These are phyloP conservation scores for Peromyscus aztecus DNA, from an alignment of 2,797 vertebrate species.

Conservation along the genomic window DNA sequence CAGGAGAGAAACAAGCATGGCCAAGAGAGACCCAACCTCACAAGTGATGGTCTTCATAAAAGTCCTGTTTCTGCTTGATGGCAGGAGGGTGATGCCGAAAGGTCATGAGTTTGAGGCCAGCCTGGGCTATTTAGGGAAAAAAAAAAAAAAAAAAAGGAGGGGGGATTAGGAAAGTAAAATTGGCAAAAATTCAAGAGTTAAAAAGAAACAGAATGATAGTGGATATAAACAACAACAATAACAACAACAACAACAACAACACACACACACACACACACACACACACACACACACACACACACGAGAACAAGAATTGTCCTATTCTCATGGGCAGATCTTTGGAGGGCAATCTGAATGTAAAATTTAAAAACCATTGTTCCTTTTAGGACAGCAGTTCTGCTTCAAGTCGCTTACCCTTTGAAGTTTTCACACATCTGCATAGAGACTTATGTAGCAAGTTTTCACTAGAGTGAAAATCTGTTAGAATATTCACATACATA, in stretches of 20 bases:
- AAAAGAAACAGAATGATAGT: background rate
- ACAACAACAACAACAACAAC: too few relatives aligned
- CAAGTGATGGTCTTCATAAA: background rate
- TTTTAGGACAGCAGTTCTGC: background rate
- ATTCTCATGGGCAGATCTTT: background rate
- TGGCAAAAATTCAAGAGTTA: constrained; percentile 17
- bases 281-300: too few relatives aligned
- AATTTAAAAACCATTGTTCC: background rate
- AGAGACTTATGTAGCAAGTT: background rate
- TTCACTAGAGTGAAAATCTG: background rate
- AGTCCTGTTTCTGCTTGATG: background rate
- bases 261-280: background rate
- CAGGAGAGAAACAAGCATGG: constrained; percentile 26
- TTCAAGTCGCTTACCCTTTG: background rate
- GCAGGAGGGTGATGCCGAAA: background rate
- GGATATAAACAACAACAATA: background rate
- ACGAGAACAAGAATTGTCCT: background rate
- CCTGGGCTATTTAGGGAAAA: background rate
- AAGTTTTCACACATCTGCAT: background rate
- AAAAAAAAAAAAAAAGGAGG: background rate
- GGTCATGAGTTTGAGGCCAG: background rate
- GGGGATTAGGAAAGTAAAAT: background rate
- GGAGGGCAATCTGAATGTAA: background rate
- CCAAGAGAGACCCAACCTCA: background rate
- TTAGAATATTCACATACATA: background rate